Evolutionary conservation across 2,888 invertebrate species (phyloP).

Genomic region (Callyntrura guangdongensis): DNA sequence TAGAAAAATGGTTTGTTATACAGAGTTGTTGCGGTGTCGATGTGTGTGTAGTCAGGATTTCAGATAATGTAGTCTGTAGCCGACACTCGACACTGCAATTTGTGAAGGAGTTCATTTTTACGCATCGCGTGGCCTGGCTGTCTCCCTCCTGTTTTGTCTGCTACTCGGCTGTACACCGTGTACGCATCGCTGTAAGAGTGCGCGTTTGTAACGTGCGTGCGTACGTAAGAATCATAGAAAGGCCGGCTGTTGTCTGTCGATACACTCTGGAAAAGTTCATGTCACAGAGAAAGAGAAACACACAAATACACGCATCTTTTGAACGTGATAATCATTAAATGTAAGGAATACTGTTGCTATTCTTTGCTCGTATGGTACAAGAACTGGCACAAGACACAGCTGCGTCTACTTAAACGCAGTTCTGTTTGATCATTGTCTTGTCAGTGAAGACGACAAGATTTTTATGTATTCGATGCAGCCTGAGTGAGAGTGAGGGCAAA

Average conservation of each 20-base stretch:
- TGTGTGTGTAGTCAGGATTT: no score
- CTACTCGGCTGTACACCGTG: background rate
- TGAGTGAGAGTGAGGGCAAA: background rate
- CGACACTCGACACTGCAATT: background rate
- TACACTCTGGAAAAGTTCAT: conserved; percentile 36
- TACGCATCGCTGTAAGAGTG: background rate
- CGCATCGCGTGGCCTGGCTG: conserved; percentile 46
- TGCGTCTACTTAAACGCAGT: conserved; percentile 20
- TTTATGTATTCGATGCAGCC: background rate
- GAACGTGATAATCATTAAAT: conserved; percentile 11
- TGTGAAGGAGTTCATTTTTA: conserved; percentile 29
- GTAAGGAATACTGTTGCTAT: conserved; percentile 37
- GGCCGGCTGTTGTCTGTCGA: conserved; percentile 40
- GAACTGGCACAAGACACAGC: conserved; percentile 56
- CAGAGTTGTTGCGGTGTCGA: no score
- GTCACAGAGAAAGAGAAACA: background rate
- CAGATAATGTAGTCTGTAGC: no score
- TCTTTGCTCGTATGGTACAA: background rate
- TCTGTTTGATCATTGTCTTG: background rate
- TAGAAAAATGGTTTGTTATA: no score
- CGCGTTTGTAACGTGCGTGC: background rate
- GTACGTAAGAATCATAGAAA: conserved; percentile 49
- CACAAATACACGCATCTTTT: conserved; percentile 57
- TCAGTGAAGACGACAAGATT: conserved; percentile 7
- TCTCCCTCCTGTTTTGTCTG: conserved; percentile 1